Conservation (phyloP, 2,113 vertebrate species). For the Petaurus breviceps region DNA sequence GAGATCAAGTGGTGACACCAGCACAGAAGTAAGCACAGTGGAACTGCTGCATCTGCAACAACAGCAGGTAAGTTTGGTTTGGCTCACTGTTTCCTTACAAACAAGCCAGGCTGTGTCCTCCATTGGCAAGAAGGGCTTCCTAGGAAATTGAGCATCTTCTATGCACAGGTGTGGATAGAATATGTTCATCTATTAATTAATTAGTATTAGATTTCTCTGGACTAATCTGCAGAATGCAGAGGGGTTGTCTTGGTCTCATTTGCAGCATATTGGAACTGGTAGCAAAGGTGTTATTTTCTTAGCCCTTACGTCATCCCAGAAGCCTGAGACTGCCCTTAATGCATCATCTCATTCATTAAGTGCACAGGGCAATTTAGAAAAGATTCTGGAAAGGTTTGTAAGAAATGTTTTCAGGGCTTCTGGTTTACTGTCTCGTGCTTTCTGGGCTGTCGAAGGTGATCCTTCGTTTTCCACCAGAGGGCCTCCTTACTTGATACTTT, state of each 20-base stretch:
- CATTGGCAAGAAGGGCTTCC: not conserved
- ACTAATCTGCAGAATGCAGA: slow-evolving; percentile 62
- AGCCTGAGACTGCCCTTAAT: slow-evolving; percentile 23
- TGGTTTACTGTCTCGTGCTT: slow-evolving; percentile 73
- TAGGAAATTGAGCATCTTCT: slow-evolving; percentile 59
- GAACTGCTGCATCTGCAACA: slow-evolving; percentile 99
- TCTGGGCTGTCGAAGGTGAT: slow-evolving; percentile 77
- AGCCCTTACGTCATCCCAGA: slow-evolving; percentile 56
- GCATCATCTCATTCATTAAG: slow-evolving; percentile 75
- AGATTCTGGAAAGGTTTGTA: slow-evolving; percentile 75
- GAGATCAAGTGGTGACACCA: slow-evolving; percentile 99
- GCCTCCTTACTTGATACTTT: slow-evolving; percentile 94
- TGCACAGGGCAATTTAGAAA: slow-evolving; percentile 67
- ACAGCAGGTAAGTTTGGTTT: slow-evolving; percentile 99
- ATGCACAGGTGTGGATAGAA: not conserved
- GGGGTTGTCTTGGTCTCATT: slow-evolving; percentile 75
- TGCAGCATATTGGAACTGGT: slow-evolving; percentile 66
- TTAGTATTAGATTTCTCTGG: not conserved
- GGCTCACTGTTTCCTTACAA: slow-evolving; percentile 82
- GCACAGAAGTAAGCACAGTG: slow-evolving; percentile 99
- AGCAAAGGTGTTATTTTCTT: slow-evolving; percentile 38
- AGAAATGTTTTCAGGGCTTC: slow-evolving; percentile 76
- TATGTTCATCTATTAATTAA: not conserved
- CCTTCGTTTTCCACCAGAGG: slow-evolving; percentile 95
- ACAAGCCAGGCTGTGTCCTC: slow-evolving; percentile 72